Base-by-base conservation (phyloP, 2,888 invertebrate species). In the Phaedon cochleariae region DNA sequence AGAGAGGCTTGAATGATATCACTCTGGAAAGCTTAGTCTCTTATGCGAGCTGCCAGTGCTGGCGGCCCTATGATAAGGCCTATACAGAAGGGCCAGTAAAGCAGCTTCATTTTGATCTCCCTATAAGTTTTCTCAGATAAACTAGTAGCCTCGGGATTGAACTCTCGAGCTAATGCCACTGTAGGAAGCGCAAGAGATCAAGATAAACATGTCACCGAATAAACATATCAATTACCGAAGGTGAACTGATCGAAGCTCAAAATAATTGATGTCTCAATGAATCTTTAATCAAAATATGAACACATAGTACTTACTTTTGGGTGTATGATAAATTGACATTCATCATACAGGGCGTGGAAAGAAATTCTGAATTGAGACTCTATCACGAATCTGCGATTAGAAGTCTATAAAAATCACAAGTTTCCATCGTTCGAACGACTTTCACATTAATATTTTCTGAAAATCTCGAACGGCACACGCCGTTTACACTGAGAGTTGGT, bases 11-110 rank as follows among this genome's bases (percentile, higher is more conserved):
- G 62, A 12, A 71, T 18, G 10, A 70, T 46, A 21, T 71, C 70
- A 45, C 65, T 71, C 48, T 63, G 67, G 7, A 61, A 59, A 10
- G 70, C 70, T 20, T 72, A 73, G 12, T 71, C 73, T 34, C 72
- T 61, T 15, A 75, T 59, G 49, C 67, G 57, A 12, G 72, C 63
- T 15, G 71, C 74, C 29, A 73, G 49, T 6, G 62, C 63, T 26
- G 69, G 45, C 6, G 71, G 71, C 17, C 59, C 55, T 18, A 67
- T 69, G 45, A 74, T 74, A 0, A 74, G 67, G 3, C 68, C 74
- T 15, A 66, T 46, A 45, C 73, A 73, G 18, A 76, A 62, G 6
- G 70, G 68, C 74, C 74, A 76, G 10, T 69, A 51, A n/a, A 76
- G 46, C 54, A 76, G 63, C 22, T 66, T 70, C 7, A 68, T 31